Evolutionary conservation across 2,797 vertebrate species (phyloP), one percentile per base, ranked within the genome.

Genomic region (Cygnus olor): DNA sequence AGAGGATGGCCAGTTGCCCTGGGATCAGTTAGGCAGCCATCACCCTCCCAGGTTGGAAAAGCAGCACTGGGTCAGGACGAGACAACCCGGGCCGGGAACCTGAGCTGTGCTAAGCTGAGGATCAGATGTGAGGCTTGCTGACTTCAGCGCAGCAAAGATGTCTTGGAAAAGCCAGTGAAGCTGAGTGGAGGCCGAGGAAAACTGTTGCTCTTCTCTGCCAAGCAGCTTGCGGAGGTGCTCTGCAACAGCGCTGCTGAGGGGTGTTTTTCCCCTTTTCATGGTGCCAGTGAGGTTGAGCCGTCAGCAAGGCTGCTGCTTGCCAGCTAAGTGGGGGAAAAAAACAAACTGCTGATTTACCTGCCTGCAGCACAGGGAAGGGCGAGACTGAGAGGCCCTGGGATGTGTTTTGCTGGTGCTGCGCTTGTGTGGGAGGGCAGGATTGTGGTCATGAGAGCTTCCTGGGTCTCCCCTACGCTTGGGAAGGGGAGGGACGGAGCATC

Each of bases 101-200:
- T 44, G 40, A 44, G 53, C 45, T 72, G 14, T 44, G 60, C 2
- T 22, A 79, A 74, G 82, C 60, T 49, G 10, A 90, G 77, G 83
- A 83, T 54, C 3, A 9, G 38, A 30, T 64, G 32, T 1, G 6
- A 93, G 86, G 94, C 18, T 72, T 94, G 86, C 80, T 58, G 57
- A 42, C 34, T 95, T 90, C 40, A 76, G 80, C 80, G 32, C 85
- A 81, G 80, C 80, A 34, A 21, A 94, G 83, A 80, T 91, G 73
- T 83, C 91, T 81, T 57, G 91, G 79, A 94, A 90, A 93, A 96
- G 58, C 30, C 25, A 7, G 36, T 77, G 77, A 78, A 88, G 74
- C 72, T 42, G 61, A 77, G 87, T 9, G 91, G 66, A 72, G 53
- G 69, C 90, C 73, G 88, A 85, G 80, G 80, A 44, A 86, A 72